Evolutionary conservation across 2,888 invertebrate genomes (phyloP), one percentile per base, ranked within the genome.

Genomic region (Athetis lepigone): DNA sequence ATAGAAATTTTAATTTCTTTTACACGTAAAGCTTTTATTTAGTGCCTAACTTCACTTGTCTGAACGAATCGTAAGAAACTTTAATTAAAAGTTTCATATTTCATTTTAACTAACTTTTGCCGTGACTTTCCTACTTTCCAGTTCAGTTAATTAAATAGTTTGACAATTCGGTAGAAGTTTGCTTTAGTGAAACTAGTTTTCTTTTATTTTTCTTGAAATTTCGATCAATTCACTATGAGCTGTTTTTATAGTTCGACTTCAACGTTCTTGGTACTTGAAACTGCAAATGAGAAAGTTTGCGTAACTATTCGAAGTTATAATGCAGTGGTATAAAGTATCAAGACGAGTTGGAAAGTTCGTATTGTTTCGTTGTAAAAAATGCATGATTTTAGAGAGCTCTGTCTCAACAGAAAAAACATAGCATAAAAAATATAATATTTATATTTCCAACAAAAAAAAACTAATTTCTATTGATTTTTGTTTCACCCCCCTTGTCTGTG

Each of bases 61-160:
- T 27, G 13, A 46, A 59, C 50, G 4, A 62, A 52, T 7, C 5
- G 18, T 13, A 58, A 29, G 11, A 62, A 69, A 75, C 58, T 79
- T 78, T 73, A 73, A 78, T 76, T 79, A 73, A 79, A 79, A 79
- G 60, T 70, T 79, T 75, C 43, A 65, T 70, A 70, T 73, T 78
- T 73, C 47, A 73, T 65, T 70, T 63, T 65, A 77, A 72, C 66
- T 66, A 60, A 50, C 29, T 39, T 46, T 19, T 56, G 29, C 47
- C 8, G 37, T 33, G 49, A 60, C 27, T 56, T 42, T 50, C 23
- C 40, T 43, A 45, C 64, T 47, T 50, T 64, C 61, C 50, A 51
- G 43, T 72, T 40, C 40, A 40, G 42, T 61, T 76, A 64, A 75
- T 76, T 69, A 76, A 67, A 64, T 68, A 60, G 61, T 76, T 76